phyloP scores from a whole-genome alignment of 2,113 vertebrate species.

The Serranochromis macrocephalus region DNA sequence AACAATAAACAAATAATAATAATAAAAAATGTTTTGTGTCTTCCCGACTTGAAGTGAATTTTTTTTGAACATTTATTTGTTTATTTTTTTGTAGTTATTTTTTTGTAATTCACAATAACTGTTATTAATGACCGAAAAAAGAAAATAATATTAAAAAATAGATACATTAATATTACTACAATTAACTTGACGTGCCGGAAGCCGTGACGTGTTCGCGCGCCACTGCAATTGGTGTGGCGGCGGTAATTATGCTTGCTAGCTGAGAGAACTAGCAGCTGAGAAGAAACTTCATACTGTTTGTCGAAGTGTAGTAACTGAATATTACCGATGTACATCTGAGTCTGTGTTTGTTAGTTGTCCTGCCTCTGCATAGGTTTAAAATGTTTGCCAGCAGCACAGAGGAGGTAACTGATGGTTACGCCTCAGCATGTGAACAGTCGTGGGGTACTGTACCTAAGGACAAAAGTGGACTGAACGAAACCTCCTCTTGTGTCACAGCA shows the following conservation, averaged over 20 bases:
- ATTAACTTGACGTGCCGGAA: neutral
- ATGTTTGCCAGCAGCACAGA: constrained; percentile 62
- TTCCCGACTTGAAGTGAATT: neutral
- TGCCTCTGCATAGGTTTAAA: neutral
- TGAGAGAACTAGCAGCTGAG: neutral
- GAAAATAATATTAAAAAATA: neutral
- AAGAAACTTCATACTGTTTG: neutral
- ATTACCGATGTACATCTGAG: neutral
- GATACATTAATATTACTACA: neutral
- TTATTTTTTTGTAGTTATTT: neutral
- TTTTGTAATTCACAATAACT: neutral
- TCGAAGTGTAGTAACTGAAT: neutral
- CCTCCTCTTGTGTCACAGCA: neutral
- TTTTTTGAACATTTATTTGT: neutral
- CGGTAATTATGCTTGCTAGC: neutral
- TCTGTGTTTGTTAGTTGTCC: neutral
- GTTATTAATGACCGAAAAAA: neutral
- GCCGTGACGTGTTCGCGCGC: neutral
- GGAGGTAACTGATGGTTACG: constrained; percentile 26
- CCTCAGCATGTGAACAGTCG: neutral
- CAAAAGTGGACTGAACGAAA: neutral
- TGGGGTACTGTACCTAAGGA: neutral
- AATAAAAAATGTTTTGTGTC: neutral
- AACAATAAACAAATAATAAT: neutral
- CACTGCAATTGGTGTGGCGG: neutral